Percentiles rank a stretch among this genome's conserved stretches.
Conservation (phyloP, 2,113 vertebrate species). For the Sphaerodactylus townsendi region DNA sequence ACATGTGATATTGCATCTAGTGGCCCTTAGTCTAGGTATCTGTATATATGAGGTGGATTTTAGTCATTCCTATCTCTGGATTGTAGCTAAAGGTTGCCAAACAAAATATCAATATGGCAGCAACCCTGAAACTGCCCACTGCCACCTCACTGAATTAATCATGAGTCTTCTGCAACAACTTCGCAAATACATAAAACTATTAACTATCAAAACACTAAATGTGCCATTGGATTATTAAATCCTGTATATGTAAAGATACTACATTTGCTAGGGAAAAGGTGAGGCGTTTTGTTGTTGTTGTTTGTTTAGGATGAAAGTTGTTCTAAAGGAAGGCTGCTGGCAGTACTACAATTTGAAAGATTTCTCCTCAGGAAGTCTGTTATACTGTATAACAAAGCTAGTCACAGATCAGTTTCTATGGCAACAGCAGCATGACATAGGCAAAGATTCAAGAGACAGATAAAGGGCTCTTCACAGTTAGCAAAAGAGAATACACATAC, state of each 20-base stretch:
- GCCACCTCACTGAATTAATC: neutral
- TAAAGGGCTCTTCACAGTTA: slow-evolving; percentile 45
- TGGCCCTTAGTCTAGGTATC: neutral
- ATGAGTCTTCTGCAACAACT: neutral
- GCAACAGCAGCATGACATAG: slow-evolving; percentile 57
- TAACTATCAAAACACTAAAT: neutral
- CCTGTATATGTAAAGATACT: neutral
- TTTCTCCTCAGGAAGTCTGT: slow-evolving; percentile 53
- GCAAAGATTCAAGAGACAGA: slow-evolving; percentile 45
- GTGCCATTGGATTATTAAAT: neutral
- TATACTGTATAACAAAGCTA: slow-evolving; percentile 47
- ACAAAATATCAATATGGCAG: neutral
- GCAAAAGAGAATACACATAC: slow-evolving; percentile 23
- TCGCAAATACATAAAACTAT: neutral
- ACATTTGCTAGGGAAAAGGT: neutral
- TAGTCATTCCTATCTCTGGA: neutral
- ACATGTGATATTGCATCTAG: neutral
- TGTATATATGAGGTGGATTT: neutral
- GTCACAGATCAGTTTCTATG: slow-evolving; percentile 63
- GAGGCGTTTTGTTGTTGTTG: neutral
- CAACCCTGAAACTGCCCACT: neutral
- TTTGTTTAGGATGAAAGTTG: no score
- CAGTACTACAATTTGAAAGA: slow-evolving; percentile 1
- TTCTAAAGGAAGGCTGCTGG: neutral
- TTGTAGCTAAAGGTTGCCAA: neutral